phyloP scores from a whole-genome alignment of 2,888 invertebrate species.

The Pyrrhosoma nymphula region DNA sequence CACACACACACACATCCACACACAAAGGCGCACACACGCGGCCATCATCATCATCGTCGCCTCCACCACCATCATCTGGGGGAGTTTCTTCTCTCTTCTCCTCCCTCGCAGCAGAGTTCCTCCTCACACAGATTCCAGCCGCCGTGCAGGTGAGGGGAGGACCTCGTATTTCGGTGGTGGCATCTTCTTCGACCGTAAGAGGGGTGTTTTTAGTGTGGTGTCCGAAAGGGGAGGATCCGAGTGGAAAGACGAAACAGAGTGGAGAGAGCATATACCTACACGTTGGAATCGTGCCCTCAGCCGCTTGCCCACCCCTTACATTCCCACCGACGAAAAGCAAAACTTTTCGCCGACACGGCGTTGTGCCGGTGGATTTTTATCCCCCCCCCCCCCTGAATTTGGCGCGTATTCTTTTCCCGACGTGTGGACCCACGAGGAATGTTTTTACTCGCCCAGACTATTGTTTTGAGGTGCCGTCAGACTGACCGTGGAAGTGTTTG shows the following conservation, averaged over 20 bases:
- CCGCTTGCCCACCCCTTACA: neutral
- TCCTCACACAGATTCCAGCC: constrained; percentile 65
- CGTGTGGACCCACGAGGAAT: constrained; percentile 21
- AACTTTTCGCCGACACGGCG: neutral
- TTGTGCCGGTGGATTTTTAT: neutral
- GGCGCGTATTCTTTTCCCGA: neutral
- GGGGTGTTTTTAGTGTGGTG: neutral
- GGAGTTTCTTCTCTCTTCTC: neutral
- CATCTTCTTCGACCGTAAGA: neutral
- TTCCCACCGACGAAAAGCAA: neutral
- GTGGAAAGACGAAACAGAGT: neutral
- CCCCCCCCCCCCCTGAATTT: neutral
- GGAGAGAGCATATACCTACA: no score
- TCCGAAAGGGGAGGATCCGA: neutral
- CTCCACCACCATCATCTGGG: constrained; percentile 67
- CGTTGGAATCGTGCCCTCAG: constrained; percentile 24
- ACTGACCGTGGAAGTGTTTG: constrained; percentile 42
- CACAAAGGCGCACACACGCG: neutral
- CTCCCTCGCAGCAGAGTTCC: constrained; percentile 40
- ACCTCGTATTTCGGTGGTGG: constrained; percentile 35
- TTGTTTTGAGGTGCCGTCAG: constrained; percentile 18
- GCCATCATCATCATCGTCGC: neutral
- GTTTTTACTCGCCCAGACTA: neutral
- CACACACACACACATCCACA: neutral
- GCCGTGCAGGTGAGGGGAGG: constrained; percentile 62